Base-by-base conservation (phyloP, 2,797 vertebrate genomes). In the Coranthus polyacanthus region DNA sequence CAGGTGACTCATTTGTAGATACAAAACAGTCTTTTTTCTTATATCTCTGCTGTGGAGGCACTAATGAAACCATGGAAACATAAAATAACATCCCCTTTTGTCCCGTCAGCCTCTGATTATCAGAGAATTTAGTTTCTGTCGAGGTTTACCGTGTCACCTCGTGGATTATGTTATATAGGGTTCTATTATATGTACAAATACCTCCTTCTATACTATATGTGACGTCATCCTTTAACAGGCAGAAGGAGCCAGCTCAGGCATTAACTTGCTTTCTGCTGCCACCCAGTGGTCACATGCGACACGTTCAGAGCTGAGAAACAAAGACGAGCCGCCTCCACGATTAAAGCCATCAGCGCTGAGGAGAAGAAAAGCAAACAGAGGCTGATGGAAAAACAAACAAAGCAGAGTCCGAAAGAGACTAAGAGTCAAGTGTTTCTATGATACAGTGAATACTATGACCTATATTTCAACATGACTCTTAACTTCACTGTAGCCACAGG, bases 161-260 rank as follows among this genome's bases (percentile, higher is more conserved):
- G 3, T 29, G 26, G 26, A 6, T 29, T 29, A 7, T 29, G 6
- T 7, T 58, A 36, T 5, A 51, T 24, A 37, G 22, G 11, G 4
- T 61, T 57, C 59, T 51, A 1, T 26, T 55, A 2, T 39, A 2
- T 42, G n/a, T 22, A 5, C 44, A 26, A 39, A 3, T 54, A 32
- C 50, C 68, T 74, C 60, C 43, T 38, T 21, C 21, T 15, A 6
- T 17, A 9, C 8, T n/a, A n/a, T n/a, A 65, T 29, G 57, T 88
- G 80, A 90, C 3, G 73, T 88, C 75, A 86, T 82, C 17, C n/a
- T 49, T 73, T 60, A 66, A n/a, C 17, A 4, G 45, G 37, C 69
- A 39, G 29, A 20, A 6, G 2, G 7, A 50, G 17, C 9, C 26
- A 2, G 29, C 12, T 9, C 9, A 6, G n/a, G 34, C n/a, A 22